These are phyloP conservation scores for Neelides folsomi DNA, from an alignment of 2,888 invertebrate species.

Conservation along the genomic window DNA sequence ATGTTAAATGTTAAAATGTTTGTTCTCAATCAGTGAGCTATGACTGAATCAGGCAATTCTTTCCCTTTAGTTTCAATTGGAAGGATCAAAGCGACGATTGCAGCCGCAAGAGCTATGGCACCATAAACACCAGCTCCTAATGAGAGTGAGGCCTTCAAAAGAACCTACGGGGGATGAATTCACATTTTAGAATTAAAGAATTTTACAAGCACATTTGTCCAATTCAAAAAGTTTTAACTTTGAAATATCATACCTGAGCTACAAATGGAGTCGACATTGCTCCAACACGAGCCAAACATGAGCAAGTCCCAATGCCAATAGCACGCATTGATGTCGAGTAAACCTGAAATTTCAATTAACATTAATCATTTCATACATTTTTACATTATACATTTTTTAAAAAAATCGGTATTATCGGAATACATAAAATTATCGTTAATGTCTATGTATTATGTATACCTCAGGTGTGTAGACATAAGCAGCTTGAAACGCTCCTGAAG, in stretches of 20 bases:
- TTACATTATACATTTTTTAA: too few relatives aligned
- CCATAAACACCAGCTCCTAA: slow-evolving; percentile 58
- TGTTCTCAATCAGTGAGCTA: too few relatives aligned
- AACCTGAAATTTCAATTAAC: slow-evolving; percentile 40
- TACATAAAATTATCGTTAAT: too few relatives aligned
- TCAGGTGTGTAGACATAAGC: too few relatives aligned
- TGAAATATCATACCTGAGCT: slow-evolving; percentile 54
- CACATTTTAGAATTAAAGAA: neutral
- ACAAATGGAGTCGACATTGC: slow-evolving; percentile 89
- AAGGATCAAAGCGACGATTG: slow-evolving; percentile 58
- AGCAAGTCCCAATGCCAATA: slow-evolving; percentile 78
- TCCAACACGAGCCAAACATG: slow-evolving; percentile 76
- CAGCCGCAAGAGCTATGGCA: slow-evolving; percentile 58
- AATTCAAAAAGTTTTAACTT: neutral
- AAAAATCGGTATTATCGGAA: too few relatives aligned
- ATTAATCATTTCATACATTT: too few relatives aligned
- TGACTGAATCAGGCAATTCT: slow-evolving; percentile 40
- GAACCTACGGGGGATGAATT: slow-evolving; percentile 43
- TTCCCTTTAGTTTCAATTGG: slow-evolving; percentile 73
- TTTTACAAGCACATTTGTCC: neutral
- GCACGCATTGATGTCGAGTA: slow-evolving; percentile 73
- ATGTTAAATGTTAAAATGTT: too few relatives aligned
- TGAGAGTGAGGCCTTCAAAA: slow-evolving; percentile 57
- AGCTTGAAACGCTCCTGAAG: too few relatives aligned
- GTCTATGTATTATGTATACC: too few relatives aligned